Evolutionary conservation across 1,140 invertebrate genomes (phyloP).

Genomic region (Prorops nasuta): DNA sequence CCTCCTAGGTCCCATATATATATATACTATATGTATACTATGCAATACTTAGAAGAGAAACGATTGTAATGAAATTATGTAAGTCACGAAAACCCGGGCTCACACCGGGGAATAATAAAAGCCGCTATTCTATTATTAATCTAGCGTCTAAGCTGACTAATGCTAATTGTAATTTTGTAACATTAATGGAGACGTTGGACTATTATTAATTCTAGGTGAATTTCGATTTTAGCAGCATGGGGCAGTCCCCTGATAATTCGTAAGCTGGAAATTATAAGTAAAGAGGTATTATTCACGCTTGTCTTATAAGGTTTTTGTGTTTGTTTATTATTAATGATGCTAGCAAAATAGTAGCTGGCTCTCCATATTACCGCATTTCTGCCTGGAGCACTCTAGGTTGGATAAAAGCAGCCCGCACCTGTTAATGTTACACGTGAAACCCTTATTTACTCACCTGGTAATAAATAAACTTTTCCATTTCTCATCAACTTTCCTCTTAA

Average conservation of each 20-base stretch:
- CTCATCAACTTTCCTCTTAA: no score
- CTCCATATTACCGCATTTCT: conserved; percentile 30
- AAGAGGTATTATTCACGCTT: conserved; percentile 13
- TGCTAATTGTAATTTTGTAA: no score
- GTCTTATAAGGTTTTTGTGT: no score
- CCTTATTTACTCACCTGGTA: conserved; percentile 35
- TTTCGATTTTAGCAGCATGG: conserved; percentile 12
- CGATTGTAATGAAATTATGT: no score
- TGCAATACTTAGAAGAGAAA: no score
- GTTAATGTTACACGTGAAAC: conserved; percentile 49
- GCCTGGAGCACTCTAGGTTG: conserved; percentile 39
- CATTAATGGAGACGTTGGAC: not conserved
- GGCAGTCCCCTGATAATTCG: not conserved
- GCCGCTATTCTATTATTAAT: conserved; percentile 18
- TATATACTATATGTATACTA: no score
- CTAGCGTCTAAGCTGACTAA: conserved; percentile 21
- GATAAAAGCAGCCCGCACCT: conserved; percentile 47
- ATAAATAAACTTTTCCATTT: no score
- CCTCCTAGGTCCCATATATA: no score
- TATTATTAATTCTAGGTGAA: conserved; percentile 17
- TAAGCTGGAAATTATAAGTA: not conserved
- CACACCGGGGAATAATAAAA: conserved; percentile 3
- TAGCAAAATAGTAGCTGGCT: conserved; percentile 19
- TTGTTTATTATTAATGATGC: no score
- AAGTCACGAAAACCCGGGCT: no score